Percentiles rank a stretch among this genome's conserved stretches.
Evolutionary conservation across 1,140 invertebrate species (phyloP).

Genomic region (Sminthurinus signatus): DNA sequence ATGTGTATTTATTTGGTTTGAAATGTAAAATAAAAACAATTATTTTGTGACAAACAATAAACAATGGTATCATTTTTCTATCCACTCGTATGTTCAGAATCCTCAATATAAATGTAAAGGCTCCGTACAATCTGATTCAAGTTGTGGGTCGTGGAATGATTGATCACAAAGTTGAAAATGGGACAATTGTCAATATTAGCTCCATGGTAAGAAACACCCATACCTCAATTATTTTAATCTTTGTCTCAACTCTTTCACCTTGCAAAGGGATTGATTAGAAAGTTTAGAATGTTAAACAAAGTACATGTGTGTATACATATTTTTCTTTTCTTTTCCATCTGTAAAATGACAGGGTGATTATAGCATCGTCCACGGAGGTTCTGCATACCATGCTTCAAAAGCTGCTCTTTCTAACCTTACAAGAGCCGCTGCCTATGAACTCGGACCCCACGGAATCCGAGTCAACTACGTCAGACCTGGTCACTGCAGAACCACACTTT

Average conservation of each 20-base stretch:
- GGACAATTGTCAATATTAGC: constrained; percentile 82
- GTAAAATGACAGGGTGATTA: too few species aligned
- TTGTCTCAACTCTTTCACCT: too few species aligned
- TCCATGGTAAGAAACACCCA: constrained; percentile 65
- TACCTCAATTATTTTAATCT: too few species aligned
- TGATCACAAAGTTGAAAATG: constrained; percentile 53
- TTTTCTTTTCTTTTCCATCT: too few species aligned
- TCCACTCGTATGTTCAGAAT: constrained; percentile 51
- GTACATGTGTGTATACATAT: too few species aligned
- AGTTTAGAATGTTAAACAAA: too few species aligned
- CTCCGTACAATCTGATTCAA: constrained; percentile 74
- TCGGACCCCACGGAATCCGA: constrained; percentile 54
- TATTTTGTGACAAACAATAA: too few species aligned
- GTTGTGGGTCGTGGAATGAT: constrained; percentile 65
- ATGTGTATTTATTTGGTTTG: too few species aligned
- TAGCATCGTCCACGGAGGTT: too few species aligned
- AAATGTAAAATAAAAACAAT: too few species aligned
- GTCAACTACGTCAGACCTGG: constrained; percentile 84
- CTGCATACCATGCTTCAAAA: constrained; percentile 10
- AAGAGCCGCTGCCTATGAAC: constrained; percentile 10
- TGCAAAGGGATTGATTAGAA: too few species aligned
- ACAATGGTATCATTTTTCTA: too few species aligned
- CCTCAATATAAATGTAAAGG: constrained; percentile 75
- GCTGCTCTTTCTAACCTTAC: constrained; percentile 16
- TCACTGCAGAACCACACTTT: constrained; percentile 76